A percentile compares a stretch with the other conserved stretches of the same genome.
Evolutionary conservation across 2,888 invertebrate genomes (phyloP).

Genomic region (Coremacera marginata): DNA sequence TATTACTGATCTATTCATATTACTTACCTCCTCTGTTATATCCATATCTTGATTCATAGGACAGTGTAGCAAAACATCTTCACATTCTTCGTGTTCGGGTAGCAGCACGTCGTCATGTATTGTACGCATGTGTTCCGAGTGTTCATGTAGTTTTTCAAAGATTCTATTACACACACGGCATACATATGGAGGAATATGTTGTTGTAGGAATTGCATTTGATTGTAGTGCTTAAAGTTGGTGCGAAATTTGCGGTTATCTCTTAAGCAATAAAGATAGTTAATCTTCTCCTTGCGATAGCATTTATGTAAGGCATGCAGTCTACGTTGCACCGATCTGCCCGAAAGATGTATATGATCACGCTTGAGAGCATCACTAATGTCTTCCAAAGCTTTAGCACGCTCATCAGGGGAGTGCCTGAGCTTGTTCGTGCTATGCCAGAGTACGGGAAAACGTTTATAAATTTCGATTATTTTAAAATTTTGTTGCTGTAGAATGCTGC

Average conservation of each 20-base stretch:
- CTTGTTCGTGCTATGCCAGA: conserved; percentile 57
- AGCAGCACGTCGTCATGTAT: not conserved
- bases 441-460: conserved; percentile 58
- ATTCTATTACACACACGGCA: conserved; percentile 59
- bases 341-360: conserved; percentile 49
- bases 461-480: conserved; percentile 57
- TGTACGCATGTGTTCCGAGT: conserved; percentile 50
- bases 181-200: conserved; percentile 62
- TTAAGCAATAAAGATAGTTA: conserved; percentile 55
- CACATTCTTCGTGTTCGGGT: not conserved
- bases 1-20: not conserved
- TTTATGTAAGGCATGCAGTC: conserved; percentile 57
- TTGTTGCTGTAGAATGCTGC: conserved; percentile 54
- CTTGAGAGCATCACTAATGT: conserved; percentile 53
- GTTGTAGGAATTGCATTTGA: conserved; percentile 59
- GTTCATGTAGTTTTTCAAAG: conserved; percentile 56
- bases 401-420: conserved; percentile 50
- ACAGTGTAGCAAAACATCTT: not conserved
- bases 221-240: conserved; percentile 56
- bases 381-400: conserved; percentile 54
- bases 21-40: not conserved
- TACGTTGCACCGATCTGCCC: conserved; percentile 52
- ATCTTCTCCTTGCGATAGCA: conserved; percentile 62
- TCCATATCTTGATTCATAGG: too few species aligned
- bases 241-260: conserved; percentile 51